Evolutionary conservation across 2,113 vertebrate species (phyloP).

Genomic region (Rhynchomys soricoides): DNA sequence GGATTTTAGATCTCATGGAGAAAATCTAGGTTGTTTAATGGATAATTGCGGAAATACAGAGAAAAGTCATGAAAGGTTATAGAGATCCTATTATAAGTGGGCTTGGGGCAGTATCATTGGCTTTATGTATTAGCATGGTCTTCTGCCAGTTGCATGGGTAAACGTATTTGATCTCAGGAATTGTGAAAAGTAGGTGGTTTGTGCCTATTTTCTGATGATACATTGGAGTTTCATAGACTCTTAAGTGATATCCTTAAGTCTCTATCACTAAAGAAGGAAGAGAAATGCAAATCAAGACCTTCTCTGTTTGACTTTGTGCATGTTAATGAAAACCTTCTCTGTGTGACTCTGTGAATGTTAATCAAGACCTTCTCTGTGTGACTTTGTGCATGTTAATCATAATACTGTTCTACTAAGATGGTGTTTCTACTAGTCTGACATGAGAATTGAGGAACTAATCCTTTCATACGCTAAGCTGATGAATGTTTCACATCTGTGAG

Average conservation of each 20-base stretch:
- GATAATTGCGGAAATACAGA: not conserved
- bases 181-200: not conserved
- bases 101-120: not conserved
- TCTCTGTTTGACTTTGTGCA: too few species aligned
- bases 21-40: not conserved
- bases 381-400: not conserved
- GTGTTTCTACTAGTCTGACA: not conserved
- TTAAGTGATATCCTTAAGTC: not conserved
- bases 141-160: not conserved
- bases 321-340: too few species aligned
- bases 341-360: not conserved
- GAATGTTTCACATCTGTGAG: not conserved
- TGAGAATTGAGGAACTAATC: not conserved
- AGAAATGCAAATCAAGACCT: not conserved
- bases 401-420: not conserved
- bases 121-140: not conserved
- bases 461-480: not conserved
- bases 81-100: not conserved
- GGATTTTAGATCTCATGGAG: not conserved
- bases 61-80: not conserved
- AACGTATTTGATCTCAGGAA: not conserved
- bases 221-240: not conserved
- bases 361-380: not conserved
- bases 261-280: not conserved
- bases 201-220: not conserved